phyloP scores from a whole-genome alignment of 2,113 vertebrate species.

The Delphinapterus leucas region DNA sequence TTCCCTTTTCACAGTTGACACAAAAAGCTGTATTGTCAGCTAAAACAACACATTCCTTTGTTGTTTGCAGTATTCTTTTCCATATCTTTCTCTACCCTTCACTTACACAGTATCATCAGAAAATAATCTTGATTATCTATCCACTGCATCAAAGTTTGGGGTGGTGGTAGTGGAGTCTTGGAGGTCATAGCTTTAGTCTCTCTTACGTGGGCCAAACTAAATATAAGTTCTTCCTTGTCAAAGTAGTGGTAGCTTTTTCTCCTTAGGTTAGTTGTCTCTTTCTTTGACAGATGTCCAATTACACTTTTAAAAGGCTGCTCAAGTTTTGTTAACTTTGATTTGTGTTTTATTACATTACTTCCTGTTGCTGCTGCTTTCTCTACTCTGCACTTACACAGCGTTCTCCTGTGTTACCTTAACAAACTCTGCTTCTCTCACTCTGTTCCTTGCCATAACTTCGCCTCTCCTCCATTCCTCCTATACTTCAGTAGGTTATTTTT shows the following conservation, averaged over 20 bases:
- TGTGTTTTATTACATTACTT: neutral
- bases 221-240: neutral
- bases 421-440: fast-evolving
- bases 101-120: neutral
- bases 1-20: neutral
- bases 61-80: neutral
- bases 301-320: neutral
- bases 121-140: neutral
- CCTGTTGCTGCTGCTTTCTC: neutral
- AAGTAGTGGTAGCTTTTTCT: neutral
- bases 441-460: neutral
- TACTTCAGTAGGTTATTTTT: neutral
- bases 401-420: neutral
- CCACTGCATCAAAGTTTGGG: neutral
- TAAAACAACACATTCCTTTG: neutral
- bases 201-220: neutral
- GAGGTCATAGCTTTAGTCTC: neutral
- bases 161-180: neutral
- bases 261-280: neutral
- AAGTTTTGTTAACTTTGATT: neutral
- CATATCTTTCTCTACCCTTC: neutral
- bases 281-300: neutral
- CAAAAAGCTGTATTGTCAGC: neutral
- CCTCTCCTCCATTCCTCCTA: neutral
- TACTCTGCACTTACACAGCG: neutral